Evolutionary conservation across 2,888 invertebrate genomes (phyloP).

Genomic region (Pachymerium ferrugineum): DNA sequence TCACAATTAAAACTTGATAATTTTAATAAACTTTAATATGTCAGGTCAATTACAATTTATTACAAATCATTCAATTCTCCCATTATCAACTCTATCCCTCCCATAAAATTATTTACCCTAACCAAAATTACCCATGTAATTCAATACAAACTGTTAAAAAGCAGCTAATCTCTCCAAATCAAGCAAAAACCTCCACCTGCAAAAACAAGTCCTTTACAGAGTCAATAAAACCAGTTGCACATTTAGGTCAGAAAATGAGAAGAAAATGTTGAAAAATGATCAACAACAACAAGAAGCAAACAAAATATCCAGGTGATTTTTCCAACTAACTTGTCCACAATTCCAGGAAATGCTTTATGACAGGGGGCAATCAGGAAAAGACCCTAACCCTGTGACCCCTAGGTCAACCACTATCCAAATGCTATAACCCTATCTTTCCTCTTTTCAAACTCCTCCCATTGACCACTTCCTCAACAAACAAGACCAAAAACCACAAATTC

Average conservation of each 20-base stretch:
- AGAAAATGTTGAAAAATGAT: not conserved
- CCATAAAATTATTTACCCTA: too few relatives aligned
- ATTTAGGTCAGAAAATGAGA: not conserved
- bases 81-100: too few relatives aligned
- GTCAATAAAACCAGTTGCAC: not conserved
- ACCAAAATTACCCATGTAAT: too few relatives aligned
- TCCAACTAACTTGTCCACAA: not conserved
- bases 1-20: too few relatives aligned
- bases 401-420: slow-evolving; percentile 1
- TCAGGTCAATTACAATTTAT: too few relatives aligned
- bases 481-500: not conserved
- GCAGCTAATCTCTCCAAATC: too few relatives aligned
- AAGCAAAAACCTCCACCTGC: not conserved
- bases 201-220: not conserved
- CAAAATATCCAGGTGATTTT: not conserved
- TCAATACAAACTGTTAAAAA: too few relatives aligned
- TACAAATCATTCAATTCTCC: too few relatives aligned
- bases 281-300: not conserved
- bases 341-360: not conserved
- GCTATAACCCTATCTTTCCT: not conserved
- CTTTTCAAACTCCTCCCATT: not conserved
- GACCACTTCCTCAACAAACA: not conserved
- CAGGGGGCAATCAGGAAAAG: slow-evolving; percentile 7
- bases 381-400: not conserved
- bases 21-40: too few relatives aligned